Conservation (phyloP, 2,888 invertebrate genomes). For the Eilema sororculum region DNA sequence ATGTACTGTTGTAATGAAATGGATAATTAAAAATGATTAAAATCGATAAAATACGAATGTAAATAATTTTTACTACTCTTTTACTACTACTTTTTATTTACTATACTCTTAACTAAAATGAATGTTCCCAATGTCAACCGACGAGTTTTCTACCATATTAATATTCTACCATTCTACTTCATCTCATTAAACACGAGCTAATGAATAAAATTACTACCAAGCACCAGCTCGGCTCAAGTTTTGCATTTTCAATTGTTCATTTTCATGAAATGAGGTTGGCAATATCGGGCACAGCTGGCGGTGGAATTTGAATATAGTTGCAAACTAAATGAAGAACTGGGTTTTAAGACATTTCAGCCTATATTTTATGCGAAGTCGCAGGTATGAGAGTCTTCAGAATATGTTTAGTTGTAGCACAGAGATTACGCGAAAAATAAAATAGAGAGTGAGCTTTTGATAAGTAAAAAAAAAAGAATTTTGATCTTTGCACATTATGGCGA, state of each 20-base stretch:
- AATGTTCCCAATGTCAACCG: neutral
- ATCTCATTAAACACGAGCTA: neutral
- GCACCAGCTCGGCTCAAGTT: neutral
- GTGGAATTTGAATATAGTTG: constrained; percentile 8
- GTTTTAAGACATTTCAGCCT: neutral
- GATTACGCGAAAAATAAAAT: neutral
- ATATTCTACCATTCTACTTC: constrained; percentile 1
- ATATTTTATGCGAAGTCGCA: too few relatives aligned
- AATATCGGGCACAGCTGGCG: constrained; percentile 11
- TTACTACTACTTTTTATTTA: neutral
- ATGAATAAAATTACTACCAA: constrained; percentile 17
- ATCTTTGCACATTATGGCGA: too few relatives aligned
- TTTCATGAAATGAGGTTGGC: constrained; percentile 3
- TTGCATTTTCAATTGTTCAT: constrained; percentile 19
- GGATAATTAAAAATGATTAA: too few relatives aligned
- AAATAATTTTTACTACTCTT: too few relatives aligned
- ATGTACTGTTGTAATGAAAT: too few relatives aligned
- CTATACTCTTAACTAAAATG: too few relatives aligned
- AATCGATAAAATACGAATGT: too few relatives aligned
- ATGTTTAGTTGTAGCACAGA: neutral
- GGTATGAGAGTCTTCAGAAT: too few relatives aligned
- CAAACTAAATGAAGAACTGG: neutral
- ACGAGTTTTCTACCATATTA: neutral
- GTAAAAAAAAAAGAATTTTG: too few relatives aligned
- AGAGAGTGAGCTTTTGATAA: too few relatives aligned